phyloP scores from a whole-genome alignment of 2,113 vertebrate genomes.

The Toxotes chatareus region DNA sequence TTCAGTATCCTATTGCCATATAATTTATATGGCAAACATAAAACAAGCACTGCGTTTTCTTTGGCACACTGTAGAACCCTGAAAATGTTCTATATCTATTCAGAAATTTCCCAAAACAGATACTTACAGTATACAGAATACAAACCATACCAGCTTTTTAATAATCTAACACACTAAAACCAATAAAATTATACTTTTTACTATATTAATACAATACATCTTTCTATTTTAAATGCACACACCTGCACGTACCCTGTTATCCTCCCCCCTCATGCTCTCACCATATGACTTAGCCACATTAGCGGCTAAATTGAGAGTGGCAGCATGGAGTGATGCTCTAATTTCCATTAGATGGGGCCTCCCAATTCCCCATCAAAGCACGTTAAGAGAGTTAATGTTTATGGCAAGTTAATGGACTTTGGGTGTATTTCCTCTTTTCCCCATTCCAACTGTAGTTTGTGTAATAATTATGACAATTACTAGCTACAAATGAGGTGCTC shows the following conservation, averaged over 20 bases:
- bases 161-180: constrained; percentile 1
- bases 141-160: not conserved
- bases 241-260: constrained; percentile 40
- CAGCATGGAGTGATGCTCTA: constrained; percentile 72
- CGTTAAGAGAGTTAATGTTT: constrained; percentile 84
- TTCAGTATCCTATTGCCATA: not conserved
- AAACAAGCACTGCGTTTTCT: not conserved
- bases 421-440: constrained; percentile 75
- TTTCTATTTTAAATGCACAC: constrained; percentile 23
- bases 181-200: constrained; percentile 22
- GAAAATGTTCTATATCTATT: too few species aligned
- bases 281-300: constrained; percentile 74
- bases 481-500: constrained; percentile 82
- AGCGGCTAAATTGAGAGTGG: constrained; percentile 79
- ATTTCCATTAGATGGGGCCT: constrained; percentile 77
- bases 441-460: constrained; percentile 78
- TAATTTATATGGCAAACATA: not conserved
- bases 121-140: not conserved
- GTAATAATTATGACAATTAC: constrained; percentile 88
- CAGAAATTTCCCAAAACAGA: too few species aligned
- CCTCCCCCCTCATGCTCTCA: constrained; percentile 25
- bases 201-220: not conserved
- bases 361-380: constrained; percentile 77
- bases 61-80: not conserved
- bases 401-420: constrained; percentile 87